phyloP scores from a whole-genome alignment of 2,888 invertebrate genomes.

The Plusia festucae region DNA sequence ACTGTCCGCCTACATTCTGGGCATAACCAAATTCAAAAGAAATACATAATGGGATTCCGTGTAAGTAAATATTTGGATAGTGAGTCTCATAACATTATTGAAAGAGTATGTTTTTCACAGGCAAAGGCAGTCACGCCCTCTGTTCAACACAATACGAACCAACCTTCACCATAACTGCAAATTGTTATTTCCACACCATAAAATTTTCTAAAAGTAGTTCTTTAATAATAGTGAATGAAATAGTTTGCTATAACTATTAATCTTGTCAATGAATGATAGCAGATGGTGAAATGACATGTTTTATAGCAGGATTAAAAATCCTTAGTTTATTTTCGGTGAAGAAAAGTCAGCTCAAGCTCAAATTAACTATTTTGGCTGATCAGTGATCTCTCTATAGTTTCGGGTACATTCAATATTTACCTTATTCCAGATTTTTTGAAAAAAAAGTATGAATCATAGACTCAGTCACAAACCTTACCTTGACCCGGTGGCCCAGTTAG shows the following conservation, averaged over 20 bases:
- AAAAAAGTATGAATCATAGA: too few relatives aligned
- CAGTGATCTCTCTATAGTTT: not conserved
- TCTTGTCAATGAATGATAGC: constrained; percentile 76
- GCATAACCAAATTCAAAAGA: constrained; percentile 44
- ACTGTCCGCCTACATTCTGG: constrained; percentile 49
- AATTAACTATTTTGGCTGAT: not conserved
- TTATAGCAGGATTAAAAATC: constrained; percentile 58
- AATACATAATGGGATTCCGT: constrained; percentile 71
- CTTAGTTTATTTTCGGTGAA: constrained; percentile 46
- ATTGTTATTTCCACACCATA: constrained; percentile 87
- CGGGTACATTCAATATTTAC: not conserved
- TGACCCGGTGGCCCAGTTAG: too few relatives aligned
- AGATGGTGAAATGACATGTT: constrained; percentile 69
- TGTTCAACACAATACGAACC: constrained; percentile 71
- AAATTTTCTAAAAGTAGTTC: constrained; percentile 79
- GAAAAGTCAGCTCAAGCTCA: not conserved
- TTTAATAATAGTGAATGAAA: constrained; percentile 70
- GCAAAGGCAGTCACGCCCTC: constrained; percentile 84
- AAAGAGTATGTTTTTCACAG: constrained; percentile 62
- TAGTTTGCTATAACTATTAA: constrained; percentile 78
- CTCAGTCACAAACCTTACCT: too few relatives aligned
- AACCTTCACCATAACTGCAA: constrained; percentile 80
- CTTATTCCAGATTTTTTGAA: not conserved
- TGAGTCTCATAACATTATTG: constrained; percentile 80
- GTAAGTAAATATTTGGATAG: constrained; percentile 88